These are phyloP conservation scores for Zaprionus taronus DNA, from an alignment of 1,140 invertebrate species.

Conservation along the genomic window DNA sequence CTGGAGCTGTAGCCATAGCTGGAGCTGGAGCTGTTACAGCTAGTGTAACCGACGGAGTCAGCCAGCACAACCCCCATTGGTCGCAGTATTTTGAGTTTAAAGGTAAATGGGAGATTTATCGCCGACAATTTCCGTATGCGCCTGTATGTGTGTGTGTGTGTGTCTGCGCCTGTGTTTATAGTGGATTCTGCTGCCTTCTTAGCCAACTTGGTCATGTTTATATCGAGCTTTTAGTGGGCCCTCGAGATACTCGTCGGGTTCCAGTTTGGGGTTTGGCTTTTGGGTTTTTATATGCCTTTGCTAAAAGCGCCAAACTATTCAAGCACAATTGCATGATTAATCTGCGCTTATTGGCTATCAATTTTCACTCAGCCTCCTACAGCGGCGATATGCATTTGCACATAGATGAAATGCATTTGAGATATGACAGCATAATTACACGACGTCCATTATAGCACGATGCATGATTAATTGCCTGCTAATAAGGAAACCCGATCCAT, in stretches of 20 bases:
- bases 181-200: slow-evolving; percentile 49
- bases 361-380: slow-evolving; percentile 53
- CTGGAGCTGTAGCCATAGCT: slow-evolving; percentile 52
- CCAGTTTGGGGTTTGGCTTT: neutral
- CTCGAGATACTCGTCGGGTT: slow-evolving; percentile 47
- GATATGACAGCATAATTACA: slow-evolving; percentile 65
- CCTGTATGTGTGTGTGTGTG: slow-evolving; percentile 16
- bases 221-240: slow-evolving; percentile 77
- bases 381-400: slow-evolving; percentile 59
- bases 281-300: slow-evolving; percentile 36
- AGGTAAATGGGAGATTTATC: slow-evolving; percentile 80
- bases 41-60: slow-evolving; percentile 23
- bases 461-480: slow-evolving; percentile 70
- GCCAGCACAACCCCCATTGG: slow-evolving; percentile 38
- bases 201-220: slow-evolving; percentile 60
- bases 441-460: slow-evolving; percentile 45
- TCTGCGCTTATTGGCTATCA: slow-evolving; percentile 70
- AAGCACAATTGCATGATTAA: slow-evolving; percentile 73
- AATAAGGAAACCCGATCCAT: slow-evolving; percentile 73
- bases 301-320: slow-evolving; percentile 61
- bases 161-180: slow-evolving; percentile 32
- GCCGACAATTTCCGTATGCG: slow-evolving; percentile 68
- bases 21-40: slow-evolving; percentile 52
- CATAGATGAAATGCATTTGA: slow-evolving; percentile 66
- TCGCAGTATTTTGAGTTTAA: slow-evolving; percentile 78